These are phyloP conservation scores for Colius striatus DNA, from an alignment of 2,113 vertebrate genomes.

Conservation along the genomic window DNA sequence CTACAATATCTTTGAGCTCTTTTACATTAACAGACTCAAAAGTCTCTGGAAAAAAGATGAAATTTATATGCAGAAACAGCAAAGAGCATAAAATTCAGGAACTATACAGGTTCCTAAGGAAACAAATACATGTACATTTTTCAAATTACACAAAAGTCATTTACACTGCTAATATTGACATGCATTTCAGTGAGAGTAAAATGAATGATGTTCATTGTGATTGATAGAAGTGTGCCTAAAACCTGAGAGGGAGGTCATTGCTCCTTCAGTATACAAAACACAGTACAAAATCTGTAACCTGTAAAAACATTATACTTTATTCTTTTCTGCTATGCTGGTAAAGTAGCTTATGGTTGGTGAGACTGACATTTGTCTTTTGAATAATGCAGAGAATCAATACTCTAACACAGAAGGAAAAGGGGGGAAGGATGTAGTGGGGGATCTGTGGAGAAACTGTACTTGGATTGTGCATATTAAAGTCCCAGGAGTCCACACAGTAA, in stretches of 20 bases:
- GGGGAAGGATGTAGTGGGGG: background rate
- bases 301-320: background rate
- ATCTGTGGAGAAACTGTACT: background rate
- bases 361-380: background rate
- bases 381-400: background rate
- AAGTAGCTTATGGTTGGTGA: background rate
- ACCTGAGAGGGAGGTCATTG: background rate
- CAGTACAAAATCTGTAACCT: background rate
- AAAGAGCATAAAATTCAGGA: background rate
- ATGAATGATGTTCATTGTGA: background rate
- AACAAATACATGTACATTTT: background rate
- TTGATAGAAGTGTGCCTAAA: background rate
- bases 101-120: background rate
- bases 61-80: background rate
- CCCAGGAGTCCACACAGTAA: background rate
- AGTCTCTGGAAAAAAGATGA: background rate
- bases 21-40: background rate
- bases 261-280: background rate
- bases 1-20: background rate
- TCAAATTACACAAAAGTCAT: background rate
- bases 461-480: background rate
- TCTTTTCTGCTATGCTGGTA: background rate
- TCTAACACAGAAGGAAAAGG: background rate
- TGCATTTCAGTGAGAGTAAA: background rate
- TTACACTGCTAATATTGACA: background rate